A percentile compares a stretch with the other conserved stretches of the same genome.
These are phyloP conservation scores for Heliconius ismenius DNA, from an alignment of 2,888 invertebrate genomes.

Conservation along the genomic window DNA sequence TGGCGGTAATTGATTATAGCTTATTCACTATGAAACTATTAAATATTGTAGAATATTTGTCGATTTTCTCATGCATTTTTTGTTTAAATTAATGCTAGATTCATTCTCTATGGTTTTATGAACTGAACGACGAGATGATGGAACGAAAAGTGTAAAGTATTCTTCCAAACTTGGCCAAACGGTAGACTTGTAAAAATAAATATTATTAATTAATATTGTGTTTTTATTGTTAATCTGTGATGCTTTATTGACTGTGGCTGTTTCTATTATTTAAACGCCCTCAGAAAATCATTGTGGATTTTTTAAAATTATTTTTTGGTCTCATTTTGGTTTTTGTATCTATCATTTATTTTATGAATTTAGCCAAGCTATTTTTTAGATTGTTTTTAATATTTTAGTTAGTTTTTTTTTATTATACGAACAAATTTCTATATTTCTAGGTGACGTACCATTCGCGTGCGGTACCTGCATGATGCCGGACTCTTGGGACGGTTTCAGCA, in stretches of 20 bases:
- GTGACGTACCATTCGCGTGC: constrained; percentile 67
- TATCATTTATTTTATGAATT: neutral
- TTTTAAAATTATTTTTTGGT: neutral
- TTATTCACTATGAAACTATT: neutral
- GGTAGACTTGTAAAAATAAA: constrained; percentile 76
- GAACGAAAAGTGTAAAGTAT: constrained; percentile 62
- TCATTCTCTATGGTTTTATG: constrained; percentile 34
- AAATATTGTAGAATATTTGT: neutral
- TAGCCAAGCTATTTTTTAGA: constrained; percentile 10
- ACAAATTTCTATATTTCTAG: constrained; percentile 51
- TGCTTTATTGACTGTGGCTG: neutral
- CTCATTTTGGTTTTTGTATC: neutral
- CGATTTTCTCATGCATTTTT: neutral
- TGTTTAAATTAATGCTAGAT: constrained; percentile 15
- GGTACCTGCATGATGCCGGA: constrained; percentile 66
- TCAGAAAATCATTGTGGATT: neutral
- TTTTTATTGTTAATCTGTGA: constrained; percentile 36
- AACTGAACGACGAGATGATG: constrained; percentile 43
- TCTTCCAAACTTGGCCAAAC: constrained; percentile 78
- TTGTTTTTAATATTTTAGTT: constrained; percentile 11
- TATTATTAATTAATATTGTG: constrained; percentile 48
- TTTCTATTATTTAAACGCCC: neutral
- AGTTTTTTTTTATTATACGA: constrained; percentile 8
- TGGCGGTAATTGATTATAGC: neutral
- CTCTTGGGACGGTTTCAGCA: constrained; percentile 64